A percentile compares a stretch with the other conserved stretches of the same genome.
These are phyloP conservation scores for Paralichthys olivaceus DNA, from an alignment of 2,113 vertebrate species.

Conservation along the genomic window DNA sequence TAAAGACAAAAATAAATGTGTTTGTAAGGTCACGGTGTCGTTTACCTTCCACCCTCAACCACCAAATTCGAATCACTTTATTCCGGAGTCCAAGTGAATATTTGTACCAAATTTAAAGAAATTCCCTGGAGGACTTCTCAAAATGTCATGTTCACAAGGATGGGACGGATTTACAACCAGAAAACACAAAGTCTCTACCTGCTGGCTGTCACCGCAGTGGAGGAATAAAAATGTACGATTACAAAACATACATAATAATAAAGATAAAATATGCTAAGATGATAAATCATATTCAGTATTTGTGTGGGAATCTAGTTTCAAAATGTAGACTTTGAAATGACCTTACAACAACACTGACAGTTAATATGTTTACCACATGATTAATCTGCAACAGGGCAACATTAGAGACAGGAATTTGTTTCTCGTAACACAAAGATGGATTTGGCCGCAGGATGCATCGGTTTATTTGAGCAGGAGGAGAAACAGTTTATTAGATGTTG, in stretches of 20 bases:
- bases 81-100: not conserved
- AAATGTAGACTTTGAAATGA: not conserved
- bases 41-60: too few relatives aligned
- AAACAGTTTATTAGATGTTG: slow-evolving; percentile 29
- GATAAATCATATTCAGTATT: not conserved
- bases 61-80: not conserved
- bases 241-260: too few relatives aligned
- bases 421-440: slow-evolving; percentile 32
- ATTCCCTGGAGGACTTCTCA: not conserved
- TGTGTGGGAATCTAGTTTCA: slow-evolving; percentile 1
- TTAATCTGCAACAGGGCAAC: too few relatives aligned
- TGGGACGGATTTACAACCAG: too few relatives aligned
- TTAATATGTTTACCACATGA: not conserved
- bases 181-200: too few relatives aligned
- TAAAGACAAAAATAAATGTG: too few relatives aligned
- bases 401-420: slow-evolving; percentile 15
- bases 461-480: not conserved
- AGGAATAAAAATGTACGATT: too few relatives aligned
- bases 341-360: not conserved
- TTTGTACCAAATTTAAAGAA: not conserved
- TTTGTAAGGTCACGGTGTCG: too few relatives aligned
- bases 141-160: too few relatives aligned
- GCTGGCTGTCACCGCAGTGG: too few relatives aligned
- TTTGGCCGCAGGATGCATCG: not conserved
- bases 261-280: too few relatives aligned